Conservation (phyloP, 2,113 vertebrate species). For the Dicrurus megarhynchus region DNA sequence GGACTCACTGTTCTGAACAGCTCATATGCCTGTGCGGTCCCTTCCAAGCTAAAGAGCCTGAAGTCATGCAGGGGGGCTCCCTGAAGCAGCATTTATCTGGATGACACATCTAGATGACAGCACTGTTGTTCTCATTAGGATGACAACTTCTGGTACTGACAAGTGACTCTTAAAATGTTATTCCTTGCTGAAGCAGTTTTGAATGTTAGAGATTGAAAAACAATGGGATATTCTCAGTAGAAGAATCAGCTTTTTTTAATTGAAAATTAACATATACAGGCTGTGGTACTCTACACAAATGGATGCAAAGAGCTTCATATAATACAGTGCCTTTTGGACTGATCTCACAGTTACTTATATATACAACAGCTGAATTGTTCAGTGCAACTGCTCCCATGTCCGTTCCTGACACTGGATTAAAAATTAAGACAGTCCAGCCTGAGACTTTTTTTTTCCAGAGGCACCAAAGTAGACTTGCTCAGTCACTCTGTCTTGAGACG, state of each 20-base stretch:
- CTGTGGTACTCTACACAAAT: background rate
- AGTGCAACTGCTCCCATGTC: background rate
- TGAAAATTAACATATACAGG: constrained; percentile 9
- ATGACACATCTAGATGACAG: constrained; percentile 22
- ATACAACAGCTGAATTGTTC: background rate
- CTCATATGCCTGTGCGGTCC: background rate
- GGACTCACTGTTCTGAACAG: background rate
- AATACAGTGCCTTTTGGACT: background rate
- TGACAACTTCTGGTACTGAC: constrained; percentile 20
- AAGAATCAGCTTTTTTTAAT: constrained; percentile 32
- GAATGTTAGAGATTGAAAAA: background rate
- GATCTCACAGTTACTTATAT: background rate
- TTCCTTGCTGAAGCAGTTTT: background rate
- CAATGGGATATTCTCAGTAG: background rate
- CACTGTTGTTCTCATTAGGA: constrained; percentile 5
- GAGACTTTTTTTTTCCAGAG: background rate
- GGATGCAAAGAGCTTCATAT: background rate
- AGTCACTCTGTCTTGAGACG: constrained; percentile 56
- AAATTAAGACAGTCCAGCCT: background rate
- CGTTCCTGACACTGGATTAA: background rate
- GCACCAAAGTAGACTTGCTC: background rate
- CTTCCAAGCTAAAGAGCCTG: background rate
- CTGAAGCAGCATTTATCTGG: background rate
- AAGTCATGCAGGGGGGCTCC: background rate
- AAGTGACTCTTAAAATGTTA: constrained; percentile 13